A percentile compares a stretch with the other conserved stretches of the same genome.
phyloP scores from a whole-genome alignment of 2,888 invertebrate species.

The Drosophila bunnanda region DNA sequence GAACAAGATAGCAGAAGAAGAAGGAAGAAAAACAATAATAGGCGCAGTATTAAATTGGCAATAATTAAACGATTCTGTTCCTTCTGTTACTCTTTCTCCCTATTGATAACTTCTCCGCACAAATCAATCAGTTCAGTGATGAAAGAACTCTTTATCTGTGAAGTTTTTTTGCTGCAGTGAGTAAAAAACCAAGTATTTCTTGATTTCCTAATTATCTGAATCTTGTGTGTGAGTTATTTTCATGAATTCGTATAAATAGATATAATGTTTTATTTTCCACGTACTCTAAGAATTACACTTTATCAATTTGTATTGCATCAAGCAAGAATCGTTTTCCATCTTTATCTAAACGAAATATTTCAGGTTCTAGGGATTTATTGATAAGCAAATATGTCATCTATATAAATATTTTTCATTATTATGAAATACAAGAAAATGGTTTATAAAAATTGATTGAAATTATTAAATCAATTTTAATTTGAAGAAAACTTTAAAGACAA shows the following conservation, averaged over 20 bases:
- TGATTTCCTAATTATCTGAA: conserved; percentile 5
- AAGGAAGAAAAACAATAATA: conserved; percentile 10
- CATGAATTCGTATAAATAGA: background rate
- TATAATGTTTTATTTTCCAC: background rate
- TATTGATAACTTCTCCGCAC: conserved; percentile 1
- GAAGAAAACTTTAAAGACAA: background rate
- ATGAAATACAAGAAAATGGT: background rate
- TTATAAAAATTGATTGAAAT: background rate
- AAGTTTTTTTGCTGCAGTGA: background rate
- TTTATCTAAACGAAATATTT: conserved; percentile 10
- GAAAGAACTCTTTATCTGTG: background rate
- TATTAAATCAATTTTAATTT: background rate
- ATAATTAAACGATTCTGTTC: conserved; percentile 4
- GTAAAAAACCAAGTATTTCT: background rate
- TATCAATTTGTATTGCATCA: conserved; percentile 10
- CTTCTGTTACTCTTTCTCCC: background rate
- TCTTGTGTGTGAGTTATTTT: conserved; percentile 1
- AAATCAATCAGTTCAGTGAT: conserved; percentile 10
- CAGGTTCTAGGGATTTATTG: background rate
- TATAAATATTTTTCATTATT: background rate
- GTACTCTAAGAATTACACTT: conserved; percentile 3
- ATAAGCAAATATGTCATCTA: conserved; percentile 15
- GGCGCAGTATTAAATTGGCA: conserved; percentile 24
- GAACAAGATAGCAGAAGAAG: conserved; percentile 5
- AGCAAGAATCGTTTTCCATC: background rate